A percentile compares a stretch with the other conserved stretches of the same genome.
Conservation (phyloP, 37 sponge, comb jelly and placozoan species). For the Haliclona indistincta region DNA sequence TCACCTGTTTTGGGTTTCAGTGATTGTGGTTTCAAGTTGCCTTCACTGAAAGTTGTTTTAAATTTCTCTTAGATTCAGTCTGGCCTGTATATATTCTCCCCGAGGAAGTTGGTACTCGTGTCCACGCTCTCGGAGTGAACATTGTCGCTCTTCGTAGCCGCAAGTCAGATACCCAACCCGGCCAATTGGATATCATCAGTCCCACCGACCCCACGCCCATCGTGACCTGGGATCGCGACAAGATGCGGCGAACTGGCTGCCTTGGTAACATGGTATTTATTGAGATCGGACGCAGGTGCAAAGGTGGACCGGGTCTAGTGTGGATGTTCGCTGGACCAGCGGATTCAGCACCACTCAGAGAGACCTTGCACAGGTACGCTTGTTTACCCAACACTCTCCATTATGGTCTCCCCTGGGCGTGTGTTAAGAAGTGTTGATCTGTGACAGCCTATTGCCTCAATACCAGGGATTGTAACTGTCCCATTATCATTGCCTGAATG, state of each 20-base stretch:
- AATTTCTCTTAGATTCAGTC: slow-evolving; percentile 56
- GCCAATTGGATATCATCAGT: slow-evolving; percentile 43
- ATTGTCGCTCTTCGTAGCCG: slow-evolving; percentile 35
- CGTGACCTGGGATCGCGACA: slow-evolving; percentile 71
- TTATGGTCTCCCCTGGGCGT: too few species aligned
- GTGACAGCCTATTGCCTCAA: too few species aligned
- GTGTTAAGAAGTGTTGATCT: too few species aligned
- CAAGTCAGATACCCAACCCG: not conserved
- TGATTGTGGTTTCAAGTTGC: too few species aligned
- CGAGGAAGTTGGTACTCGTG: slow-evolving; percentile 50
- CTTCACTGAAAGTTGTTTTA: too few species aligned
- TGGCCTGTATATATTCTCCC: slow-evolving; percentile 64
- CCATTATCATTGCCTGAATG: too few species aligned
- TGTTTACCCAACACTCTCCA: too few species aligned
- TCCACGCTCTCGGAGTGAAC: slow-evolving; percentile 39
- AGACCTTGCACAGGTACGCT: slow-evolving; percentile 65
- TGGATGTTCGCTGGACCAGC: slow-evolving; percentile 65
- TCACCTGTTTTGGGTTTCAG: too few species aligned
- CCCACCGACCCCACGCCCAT: slow-evolving; percentile 35
- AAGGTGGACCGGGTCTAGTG: slow-evolving; percentile 68
- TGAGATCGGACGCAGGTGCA: slow-evolving; percentile 72
- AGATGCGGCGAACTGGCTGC: slow-evolving; percentile 70
- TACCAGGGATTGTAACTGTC: too few species aligned
- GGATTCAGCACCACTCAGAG: slow-evolving; percentile 44
- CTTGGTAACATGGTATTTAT: slow-evolving; percentile 71